Base-by-base conservation (phyloP, 2,888 invertebrate species). In the Platycnemis pennipes region DNA sequence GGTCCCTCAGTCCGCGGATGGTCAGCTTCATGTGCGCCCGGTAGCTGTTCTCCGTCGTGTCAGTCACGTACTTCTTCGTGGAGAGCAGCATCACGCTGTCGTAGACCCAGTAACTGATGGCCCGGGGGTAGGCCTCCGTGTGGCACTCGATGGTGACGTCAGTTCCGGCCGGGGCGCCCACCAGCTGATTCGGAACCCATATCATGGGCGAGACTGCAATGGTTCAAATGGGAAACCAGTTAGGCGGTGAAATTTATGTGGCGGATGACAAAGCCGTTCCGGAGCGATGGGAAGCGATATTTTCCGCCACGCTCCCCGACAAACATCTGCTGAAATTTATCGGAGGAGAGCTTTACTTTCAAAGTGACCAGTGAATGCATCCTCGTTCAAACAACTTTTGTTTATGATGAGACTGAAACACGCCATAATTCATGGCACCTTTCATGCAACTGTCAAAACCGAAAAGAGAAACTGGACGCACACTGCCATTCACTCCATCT, bases 71-170 rank as follows among this genome's bases (percentile, higher is more conserved):
- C 96, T 99, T 99, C 96, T 98, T 98, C 94, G 98, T 98, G 0
- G 98, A 98, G 95, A 99, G 97, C 91, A 99, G 98, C 98, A 99
- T 99, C 95, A 98, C 98, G 96, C 98, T 98, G 96, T 98, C 98
- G 96, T 98, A 98, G 95, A 98, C 98, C 99, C 99, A 99, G 96
- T 99, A 99, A 96, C 98, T 99, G 97, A 99, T 99, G 95, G 99
- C 99, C 95, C 98, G 97, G 19, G 99, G 99, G 97, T 98, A 98
- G 94, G 99, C 99, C 96, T 99, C 99, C 42, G 99, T 98, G 96
- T 99, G 98, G 96, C 99, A 99, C 97, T 99, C 99, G 96, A 99
- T 98, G 89, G 98, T 98, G 95, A 99, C 99, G 97, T 99, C 98
- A 94, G 99, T 99, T 95, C 98, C 98, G 94, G 98, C 97, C 94